Evolutionary conservation across 2,797 vertebrate genomes (phyloP).

Genomic region (Notolabrus celidotus): DNA sequence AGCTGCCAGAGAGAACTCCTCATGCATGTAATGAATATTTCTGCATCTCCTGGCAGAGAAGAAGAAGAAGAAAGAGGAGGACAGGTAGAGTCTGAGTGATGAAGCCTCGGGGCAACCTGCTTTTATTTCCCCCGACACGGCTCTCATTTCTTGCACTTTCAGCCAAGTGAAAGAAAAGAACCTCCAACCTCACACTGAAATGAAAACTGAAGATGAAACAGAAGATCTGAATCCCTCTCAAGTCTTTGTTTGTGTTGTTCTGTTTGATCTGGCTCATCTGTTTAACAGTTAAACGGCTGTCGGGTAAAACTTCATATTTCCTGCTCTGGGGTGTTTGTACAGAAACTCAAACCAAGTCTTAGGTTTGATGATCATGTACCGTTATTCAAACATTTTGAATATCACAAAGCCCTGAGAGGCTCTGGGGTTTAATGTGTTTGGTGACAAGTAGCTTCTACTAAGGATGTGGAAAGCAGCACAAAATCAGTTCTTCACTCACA

Average conservation of each 20-base stretch:
- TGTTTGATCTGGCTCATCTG: constrained; percentile 15
- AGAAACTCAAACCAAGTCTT: background rate
- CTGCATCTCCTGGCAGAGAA: constrained; percentile 52
- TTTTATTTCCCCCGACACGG: constrained; percentile 43
- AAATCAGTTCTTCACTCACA: too few relatives aligned
- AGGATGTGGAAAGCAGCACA: too few relatives aligned
- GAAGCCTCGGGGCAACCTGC: constrained; percentile 23
- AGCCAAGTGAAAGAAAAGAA: constrained; percentile 20
- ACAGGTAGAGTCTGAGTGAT: constrained; percentile 39
- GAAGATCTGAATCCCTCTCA: background rate
- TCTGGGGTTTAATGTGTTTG: too few relatives aligned
- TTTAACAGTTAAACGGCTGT: background rate
- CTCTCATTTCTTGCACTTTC: constrained; percentile 36
- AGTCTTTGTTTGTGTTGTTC: background rate
- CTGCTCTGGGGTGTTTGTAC: background rate
- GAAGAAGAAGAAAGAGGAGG: constrained; percentile 26
- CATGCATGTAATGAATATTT: constrained; percentile 77
- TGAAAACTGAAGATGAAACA: constrained; percentile 10
- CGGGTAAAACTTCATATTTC: constrained; percentile 4
- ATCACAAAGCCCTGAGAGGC: too few relatives aligned
- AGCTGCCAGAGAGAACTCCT: constrained; percentile 61
- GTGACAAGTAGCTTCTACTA: too few relatives aligned
- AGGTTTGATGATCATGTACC: background rate
- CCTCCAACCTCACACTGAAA: background rate
- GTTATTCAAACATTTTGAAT: too few relatives aligned